These are phyloP conservation scores for Perccottus glenii DNA, from an alignment of 2,113 vertebrate species.

Conservation along the genomic window DNA sequence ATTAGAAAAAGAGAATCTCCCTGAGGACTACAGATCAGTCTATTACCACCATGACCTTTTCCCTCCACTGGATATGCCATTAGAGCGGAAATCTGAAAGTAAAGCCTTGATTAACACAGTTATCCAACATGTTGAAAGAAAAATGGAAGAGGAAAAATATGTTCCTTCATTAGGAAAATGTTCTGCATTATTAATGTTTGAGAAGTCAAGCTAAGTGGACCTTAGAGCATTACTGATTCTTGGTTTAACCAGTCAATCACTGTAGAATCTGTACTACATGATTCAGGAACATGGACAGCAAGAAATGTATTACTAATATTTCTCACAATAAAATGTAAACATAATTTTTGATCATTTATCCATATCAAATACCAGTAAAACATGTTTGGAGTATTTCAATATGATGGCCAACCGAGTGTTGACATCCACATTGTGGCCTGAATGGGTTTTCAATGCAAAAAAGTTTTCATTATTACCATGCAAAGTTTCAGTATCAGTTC, in stretches of 20 bases:
- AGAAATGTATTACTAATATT: not conserved
- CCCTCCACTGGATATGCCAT: constrained; percentile 94
- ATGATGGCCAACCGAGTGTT: not conserved
- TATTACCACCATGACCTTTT: constrained; percentile 98
- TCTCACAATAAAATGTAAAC: not conserved
- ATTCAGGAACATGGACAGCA: constrained; percentile 35
- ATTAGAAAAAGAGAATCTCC: constrained; percentile 74
- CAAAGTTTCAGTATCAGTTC: no score
- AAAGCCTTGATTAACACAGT: constrained; percentile 79
- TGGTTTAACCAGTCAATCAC: constrained; percentile 69
- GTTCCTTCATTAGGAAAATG: constrained; percentile 81
- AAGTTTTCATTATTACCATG: no score
- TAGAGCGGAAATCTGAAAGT: constrained; percentile 86
- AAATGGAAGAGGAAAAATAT: constrained; percentile 77
- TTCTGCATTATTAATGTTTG: constrained; percentile 78
- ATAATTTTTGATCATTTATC: not conserved
- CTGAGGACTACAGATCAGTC: constrained; percentile 96
- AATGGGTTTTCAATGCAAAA: no score
- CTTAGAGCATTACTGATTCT: constrained; percentile 62
- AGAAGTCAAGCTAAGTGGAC: constrained; percentile 72
- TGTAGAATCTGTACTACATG: constrained; percentile 53
- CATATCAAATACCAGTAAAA: not conserved
- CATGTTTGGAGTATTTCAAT: not conserved
- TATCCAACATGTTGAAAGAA: constrained; percentile 73
- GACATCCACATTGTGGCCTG: not conserved